Evolutionary conservation across 2,888 invertebrate species (phyloP).

Genomic region (Eretmocerus hayati): DNA sequence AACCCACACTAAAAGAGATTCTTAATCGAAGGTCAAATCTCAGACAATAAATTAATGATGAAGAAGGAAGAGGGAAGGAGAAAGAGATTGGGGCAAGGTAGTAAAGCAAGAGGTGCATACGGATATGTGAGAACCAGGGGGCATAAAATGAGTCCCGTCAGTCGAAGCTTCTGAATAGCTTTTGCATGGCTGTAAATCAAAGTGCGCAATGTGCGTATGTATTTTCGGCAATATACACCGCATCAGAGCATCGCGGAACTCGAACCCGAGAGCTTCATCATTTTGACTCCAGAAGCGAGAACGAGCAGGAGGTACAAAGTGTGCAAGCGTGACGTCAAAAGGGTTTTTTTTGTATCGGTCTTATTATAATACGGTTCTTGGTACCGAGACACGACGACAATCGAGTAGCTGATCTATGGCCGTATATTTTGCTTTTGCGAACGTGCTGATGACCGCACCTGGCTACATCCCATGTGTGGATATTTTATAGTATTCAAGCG

Average conservation of each 20-base stretch:
- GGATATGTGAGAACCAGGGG: too few species aligned
- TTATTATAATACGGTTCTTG: background rate
- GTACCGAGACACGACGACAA: background rate
- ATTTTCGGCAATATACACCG: background rate
- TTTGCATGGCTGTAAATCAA: background rate
- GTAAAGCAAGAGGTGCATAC: background rate
- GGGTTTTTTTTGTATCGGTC: background rate
- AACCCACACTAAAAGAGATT: too few species aligned
- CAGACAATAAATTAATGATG: slow-evolving; percentile 1
- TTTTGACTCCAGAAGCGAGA: background rate
- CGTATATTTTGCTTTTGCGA: background rate
- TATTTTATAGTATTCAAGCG: too few species aligned
- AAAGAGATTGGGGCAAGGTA: background rate
- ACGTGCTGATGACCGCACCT: too few species aligned
- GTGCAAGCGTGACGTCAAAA: background rate
- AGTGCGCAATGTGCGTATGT: background rate
- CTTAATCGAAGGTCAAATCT: too few species aligned
- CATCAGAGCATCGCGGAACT: background rate
- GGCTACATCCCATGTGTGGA: too few species aligned
- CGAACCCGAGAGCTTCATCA: background rate
- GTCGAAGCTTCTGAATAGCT: background rate
- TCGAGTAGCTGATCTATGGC: background rate
- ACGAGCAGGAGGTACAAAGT: background rate
- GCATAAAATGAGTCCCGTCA: too few species aligned
- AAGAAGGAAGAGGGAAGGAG: background rate